phyloP scores from a whole-genome alignment of 2,888 invertebrate species.

The Macrophya annulata region DNA sequence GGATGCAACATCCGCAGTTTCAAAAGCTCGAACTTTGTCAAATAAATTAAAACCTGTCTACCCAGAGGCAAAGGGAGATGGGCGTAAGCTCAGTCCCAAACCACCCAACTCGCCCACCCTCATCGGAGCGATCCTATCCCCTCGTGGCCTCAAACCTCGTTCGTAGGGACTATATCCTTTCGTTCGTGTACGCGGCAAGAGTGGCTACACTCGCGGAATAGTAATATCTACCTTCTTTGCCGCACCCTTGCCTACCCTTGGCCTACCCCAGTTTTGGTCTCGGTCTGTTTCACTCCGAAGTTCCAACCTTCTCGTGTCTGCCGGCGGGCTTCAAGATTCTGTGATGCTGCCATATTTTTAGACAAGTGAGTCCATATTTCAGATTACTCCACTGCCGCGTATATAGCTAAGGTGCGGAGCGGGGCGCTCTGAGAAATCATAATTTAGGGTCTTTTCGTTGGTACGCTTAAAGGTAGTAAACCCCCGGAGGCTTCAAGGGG shows the following conservation, averaged over 20 bases:
- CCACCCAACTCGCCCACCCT: slow-evolving; percentile 49
- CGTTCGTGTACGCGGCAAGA: slow-evolving; percentile 57
- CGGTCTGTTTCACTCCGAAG: slow-evolving; percentile 51
- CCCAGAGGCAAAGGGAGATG: slow-evolving; percentile 47
- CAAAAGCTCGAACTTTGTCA: slow-evolving; percentile 71
- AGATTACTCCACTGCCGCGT: slow-evolving; percentile 62
- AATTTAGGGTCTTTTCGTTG: slow-evolving; percentile 38
- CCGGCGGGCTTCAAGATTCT: slow-evolving; percentile 59
- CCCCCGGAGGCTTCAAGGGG: background rate
- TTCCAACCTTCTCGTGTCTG: slow-evolving; percentile 49
- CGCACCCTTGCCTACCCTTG: slow-evolving; percentile 53
- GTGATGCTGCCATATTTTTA: slow-evolving; percentile 66
- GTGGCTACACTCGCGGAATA: slow-evolving; percentile 68
- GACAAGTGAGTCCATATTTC: slow-evolving; percentile 67
- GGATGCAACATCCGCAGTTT: slow-evolving; percentile 57
- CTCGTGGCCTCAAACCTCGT: slow-evolving; percentile 58
- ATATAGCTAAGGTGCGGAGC: slow-evolving; percentile 58
- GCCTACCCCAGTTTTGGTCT: slow-evolving; percentile 49
- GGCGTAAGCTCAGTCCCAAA: slow-evolving; percentile 24
- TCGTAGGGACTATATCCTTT: slow-evolving; percentile 59
- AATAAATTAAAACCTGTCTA: slow-evolving; percentile 73
- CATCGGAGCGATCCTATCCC: slow-evolving; percentile 57
- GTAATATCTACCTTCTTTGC: slow-evolving; percentile 64
- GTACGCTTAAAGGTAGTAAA: slow-evolving; percentile 29
- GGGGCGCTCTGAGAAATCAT: slow-evolving; percentile 40